These are phyloP conservation scores for Eudemis profundana DNA, from an alignment of 2,888 invertebrate genomes.

Conservation along the genomic window DNA sequence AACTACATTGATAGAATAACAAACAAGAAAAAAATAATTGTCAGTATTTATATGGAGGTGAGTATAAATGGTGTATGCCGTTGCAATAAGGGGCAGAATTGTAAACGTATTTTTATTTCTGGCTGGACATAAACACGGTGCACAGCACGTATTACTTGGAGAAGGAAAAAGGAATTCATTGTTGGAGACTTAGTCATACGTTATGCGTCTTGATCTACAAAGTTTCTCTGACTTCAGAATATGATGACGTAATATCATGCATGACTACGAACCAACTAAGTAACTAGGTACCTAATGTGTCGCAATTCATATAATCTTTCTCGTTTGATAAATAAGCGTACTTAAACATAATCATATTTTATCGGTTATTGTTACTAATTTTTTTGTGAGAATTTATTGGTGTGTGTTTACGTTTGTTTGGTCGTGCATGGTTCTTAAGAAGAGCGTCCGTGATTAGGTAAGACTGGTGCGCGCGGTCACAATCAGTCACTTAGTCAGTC, in stretches of 20 bases:
- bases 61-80: too few relatives aligned
- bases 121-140: too few relatives aligned
- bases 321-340: not conserved
- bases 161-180: too few relatives aligned
- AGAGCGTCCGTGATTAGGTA: not conserved
- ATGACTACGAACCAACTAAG: too few relatives aligned
- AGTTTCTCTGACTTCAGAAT: too few relatives aligned
- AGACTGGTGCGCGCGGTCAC: conserved; percentile 7
- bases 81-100: too few relatives aligned
- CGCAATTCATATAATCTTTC: not conserved
- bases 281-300: not conserved
- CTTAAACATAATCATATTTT: not conserved
- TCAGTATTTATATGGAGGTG: too few relatives aligned
- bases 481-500: conserved; percentile 35
- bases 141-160: too few relatives aligned
- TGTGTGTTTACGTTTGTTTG: not conserved
- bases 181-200: too few relatives aligned
- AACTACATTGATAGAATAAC: not conserved
- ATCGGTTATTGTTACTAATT: not conserved
- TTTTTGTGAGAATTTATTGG: not conserved
- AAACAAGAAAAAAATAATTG: not conserved
- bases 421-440: conserved; percentile 14
- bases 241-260: too few relatives aligned
- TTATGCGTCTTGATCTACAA: too few relatives aligned
- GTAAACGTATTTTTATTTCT: too few relatives aligned